phyloP scores from a whole-genome alignment of 2,888 invertebrate species.

The Cantharis rustica region DNA sequence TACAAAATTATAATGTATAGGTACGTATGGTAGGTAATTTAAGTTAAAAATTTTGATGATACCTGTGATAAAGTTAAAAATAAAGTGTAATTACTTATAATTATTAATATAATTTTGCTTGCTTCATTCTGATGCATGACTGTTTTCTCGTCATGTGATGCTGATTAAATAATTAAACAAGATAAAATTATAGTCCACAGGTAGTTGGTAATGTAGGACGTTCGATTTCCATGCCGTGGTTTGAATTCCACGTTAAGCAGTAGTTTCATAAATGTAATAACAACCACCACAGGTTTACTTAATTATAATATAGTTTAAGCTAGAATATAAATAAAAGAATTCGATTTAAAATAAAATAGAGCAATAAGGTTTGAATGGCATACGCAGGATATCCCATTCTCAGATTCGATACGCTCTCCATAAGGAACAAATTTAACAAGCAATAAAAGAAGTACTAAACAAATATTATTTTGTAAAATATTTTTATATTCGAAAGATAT shows the following conservation, averaged over 20 bases:
- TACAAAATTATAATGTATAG: not conserved
- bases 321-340: too few relatives aligned
- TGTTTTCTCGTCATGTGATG: not conserved
- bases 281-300: too few relatives aligned
- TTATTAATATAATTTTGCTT: not conserved
- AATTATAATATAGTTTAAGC: too few relatives aligned
- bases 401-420: not conserved
- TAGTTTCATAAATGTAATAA: too few relatives aligned
- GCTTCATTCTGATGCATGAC: not conserved
- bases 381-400: not conserved
- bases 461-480: conserved; percentile 3
- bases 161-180: not conserved
- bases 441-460: not conserved
- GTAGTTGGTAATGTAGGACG: too few relatives aligned
- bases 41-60: not conserved
- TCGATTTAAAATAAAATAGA: not conserved
- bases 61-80: not conserved
- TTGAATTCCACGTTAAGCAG: too few relatives aligned
- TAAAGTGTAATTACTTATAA: not conserved
- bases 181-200: too few relatives aligned
- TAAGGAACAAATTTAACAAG: not conserved
- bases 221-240: too few relatives aligned
- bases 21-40: not conserved
- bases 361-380: not conserved
- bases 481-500: conserved; percentile 2